Base-by-base conservation (phyloP, 1,140 invertebrate species). In the Arctopsyche grandis region DNA sequence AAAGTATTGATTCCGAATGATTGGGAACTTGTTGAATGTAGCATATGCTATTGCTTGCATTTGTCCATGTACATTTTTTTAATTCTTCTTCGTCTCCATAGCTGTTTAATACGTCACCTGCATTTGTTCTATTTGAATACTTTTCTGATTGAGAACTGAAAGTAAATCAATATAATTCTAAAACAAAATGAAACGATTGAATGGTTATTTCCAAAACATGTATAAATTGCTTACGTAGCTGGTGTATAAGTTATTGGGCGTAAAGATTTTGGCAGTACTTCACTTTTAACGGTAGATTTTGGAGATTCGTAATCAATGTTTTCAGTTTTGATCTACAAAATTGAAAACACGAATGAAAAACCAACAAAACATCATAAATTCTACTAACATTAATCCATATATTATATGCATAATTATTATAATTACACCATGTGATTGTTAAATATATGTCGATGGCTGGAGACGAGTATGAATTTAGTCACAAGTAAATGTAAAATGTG, bases 401-500 rank as follows among this genome's bases (percentile, higher is more conserved):
- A n/a, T n/a, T n/a, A n/a, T n/a, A n/a, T n/a, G n/a, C n/a, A n/a
- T n/a, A n/a, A n/a, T n/a, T n/a, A n/a, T n/a, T n/a, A n/a, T n/a
- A n/a, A n/a, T n/a, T n/a, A n/a, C n/a, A n/a, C n/a, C n/a, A n/a
- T n/a, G n/a, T n/a, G n/a, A n/a, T n/a, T n/a, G n/a, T n/a, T n/a
- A n/a, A n/a, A n/a, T n/a, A 26, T 26, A 73, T 77, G 87, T 87
- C 88, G 87, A 89, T 88, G 88, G 88, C 90, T 90, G 91, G 92
- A 93, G 92, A 93, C 92, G 93, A 94, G 93, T 94, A 93, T 93
- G 92, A 92, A 93, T 94, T 93, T 94, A 94, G 93, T 94, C 93
- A 94, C 91, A 91, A 89, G 77, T 82, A 63, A 82, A 84, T 84
- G 83, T 71, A 38, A 83, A 84, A 91, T 92, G 92, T 92, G 91